These are phyloP conservation scores for Schlechtendalia chinensis DNA, from an alignment of 1,140 invertebrate species.

Conservation along the genomic window DNA sequence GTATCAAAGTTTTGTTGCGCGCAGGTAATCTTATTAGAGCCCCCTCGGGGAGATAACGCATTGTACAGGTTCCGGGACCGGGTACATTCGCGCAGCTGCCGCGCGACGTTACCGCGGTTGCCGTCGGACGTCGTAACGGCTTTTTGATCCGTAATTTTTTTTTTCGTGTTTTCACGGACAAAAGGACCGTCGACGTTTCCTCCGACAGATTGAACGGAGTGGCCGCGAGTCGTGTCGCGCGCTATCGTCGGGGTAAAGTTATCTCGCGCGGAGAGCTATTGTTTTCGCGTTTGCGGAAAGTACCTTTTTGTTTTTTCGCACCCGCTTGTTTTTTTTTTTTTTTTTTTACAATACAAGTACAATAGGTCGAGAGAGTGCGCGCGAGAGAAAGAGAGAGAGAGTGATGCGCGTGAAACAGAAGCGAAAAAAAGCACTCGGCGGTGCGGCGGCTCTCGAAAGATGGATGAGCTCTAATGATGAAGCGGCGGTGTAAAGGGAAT, in stretches of 20 bases:
- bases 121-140: not conserved
- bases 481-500: constrained; percentile 33
- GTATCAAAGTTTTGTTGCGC: constrained; percentile 30
- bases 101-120: not conserved
- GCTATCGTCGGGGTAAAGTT: too few relatives aligned
- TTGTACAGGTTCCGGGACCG: too few relatives aligned
- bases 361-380: too few relatives aligned
- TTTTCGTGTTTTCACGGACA: too few relatives aligned
- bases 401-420: too few relatives aligned
- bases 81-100: not conserved
- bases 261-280: not conserved
- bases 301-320: not conserved
- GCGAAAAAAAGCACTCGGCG: too few relatives aligned
- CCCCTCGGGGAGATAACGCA: not conserved
- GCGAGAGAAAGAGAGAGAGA: too few relatives aligned
- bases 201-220: not conserved
- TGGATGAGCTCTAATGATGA: constrained; percentile 48
- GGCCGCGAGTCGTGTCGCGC: not conserved
- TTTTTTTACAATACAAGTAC: not conserved
- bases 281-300: not conserved
- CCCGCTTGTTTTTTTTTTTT: too few relatives aligned
- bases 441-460: constrained; percentile 19
- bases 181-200: not conserved
- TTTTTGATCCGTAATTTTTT: not conserved
- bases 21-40: constrained; percentile 16